Base-by-base conservation (phyloP, 2,113 vertebrate genomes). In the Calypte anna region DNA sequence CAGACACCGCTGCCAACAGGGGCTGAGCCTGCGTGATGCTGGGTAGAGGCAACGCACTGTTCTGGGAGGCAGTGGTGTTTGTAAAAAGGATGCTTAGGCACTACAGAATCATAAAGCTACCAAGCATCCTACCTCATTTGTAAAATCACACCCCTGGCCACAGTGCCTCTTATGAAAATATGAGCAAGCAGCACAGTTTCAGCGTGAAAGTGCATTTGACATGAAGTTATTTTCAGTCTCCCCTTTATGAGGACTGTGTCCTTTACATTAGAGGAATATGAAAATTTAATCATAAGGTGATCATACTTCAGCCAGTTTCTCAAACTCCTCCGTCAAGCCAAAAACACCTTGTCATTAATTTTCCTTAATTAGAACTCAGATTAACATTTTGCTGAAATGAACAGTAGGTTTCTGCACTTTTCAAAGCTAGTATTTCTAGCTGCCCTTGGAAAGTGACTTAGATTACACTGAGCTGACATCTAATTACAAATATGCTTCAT, bases 61-160 rank as follows among this genome's bases (percentile, higher is more conserved):
- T 51, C 25, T 11, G 38, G 13, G 3, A 12, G 43, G 54, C 30
- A 48, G 27, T 0, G 16, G 21, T 0, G 0, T 46, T 40, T 62
- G 43, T n/a, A 28, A 40, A 58, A 62, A 27, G 28, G 12, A 10
- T 10, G 1, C 6, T 16, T 17, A 24, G 14, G 1, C 61, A 40
- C 40, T 40, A 40, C 40, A 40, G 40, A 40, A 40, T 40, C 40
- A 40, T 40, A 40, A 40, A 40, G 1, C 4, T 33, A 22, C 7
- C 58, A 16, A 31, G 7, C 27, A 72, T 30, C 76, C 36, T 8
- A 10, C 22, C 5, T 62, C 5, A 0, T 51, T 16, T 66, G 33
- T 28, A 62, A 87, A 80, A 80, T 30, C 36, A 31, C 27, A 18
- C 4, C 36, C 1, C 16, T 61, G 16, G 12, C 38, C 25, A 19